Conservation (phyloP, 2,888 invertebrate species). For the Meandrusa payeni region DNA sequence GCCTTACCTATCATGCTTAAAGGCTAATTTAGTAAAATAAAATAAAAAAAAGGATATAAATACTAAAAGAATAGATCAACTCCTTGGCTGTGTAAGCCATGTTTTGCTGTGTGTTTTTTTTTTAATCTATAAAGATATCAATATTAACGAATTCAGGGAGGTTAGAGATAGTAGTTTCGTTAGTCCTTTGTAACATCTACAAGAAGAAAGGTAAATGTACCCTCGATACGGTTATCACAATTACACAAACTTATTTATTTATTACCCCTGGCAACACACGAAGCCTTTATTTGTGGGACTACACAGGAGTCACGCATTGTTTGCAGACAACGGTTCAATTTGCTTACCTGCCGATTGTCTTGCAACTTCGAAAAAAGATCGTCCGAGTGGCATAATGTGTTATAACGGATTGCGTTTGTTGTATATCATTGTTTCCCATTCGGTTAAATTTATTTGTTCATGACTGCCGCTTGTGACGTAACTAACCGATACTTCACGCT, state of each 20-base stretch:
- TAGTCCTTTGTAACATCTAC: too few relatives aligned
- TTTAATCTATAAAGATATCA: too few relatives aligned
- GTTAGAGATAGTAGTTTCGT: too few relatives aligned
- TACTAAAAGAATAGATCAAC: too few relatives aligned
- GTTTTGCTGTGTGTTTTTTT: too few relatives aligned
- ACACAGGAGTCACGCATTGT: slow-evolving; percentile 15
- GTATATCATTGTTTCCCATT: slow-evolving; percentile 25
- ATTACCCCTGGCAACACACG: not conserved
- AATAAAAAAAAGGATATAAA: too few relatives aligned
- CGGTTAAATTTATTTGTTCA: slow-evolving; percentile 21
- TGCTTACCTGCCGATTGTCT: slow-evolving; percentile 14
- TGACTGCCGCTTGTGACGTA: slow-evolving; percentile 19
- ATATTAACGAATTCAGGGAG: too few relatives aligned
- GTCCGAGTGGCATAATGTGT: slow-evolving; percentile 11
- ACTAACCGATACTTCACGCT: slow-evolving; percentile 24
- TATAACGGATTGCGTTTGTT: slow-evolving; percentile 34
- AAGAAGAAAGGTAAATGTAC: too few relatives aligned
- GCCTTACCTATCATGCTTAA: too few relatives aligned
- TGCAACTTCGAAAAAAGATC: not conserved
- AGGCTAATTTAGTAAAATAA: too few relatives aligned
- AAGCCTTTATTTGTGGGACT: not conserved
- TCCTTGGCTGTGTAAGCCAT: too few relatives aligned
- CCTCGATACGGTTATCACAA: too few relatives aligned
- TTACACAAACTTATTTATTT: slow-evolving; percentile 10
- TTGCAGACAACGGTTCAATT: not conserved